phyloP scores from a whole-genome alignment of 2,797 vertebrate species.

The Malacoraja senta region DNA sequence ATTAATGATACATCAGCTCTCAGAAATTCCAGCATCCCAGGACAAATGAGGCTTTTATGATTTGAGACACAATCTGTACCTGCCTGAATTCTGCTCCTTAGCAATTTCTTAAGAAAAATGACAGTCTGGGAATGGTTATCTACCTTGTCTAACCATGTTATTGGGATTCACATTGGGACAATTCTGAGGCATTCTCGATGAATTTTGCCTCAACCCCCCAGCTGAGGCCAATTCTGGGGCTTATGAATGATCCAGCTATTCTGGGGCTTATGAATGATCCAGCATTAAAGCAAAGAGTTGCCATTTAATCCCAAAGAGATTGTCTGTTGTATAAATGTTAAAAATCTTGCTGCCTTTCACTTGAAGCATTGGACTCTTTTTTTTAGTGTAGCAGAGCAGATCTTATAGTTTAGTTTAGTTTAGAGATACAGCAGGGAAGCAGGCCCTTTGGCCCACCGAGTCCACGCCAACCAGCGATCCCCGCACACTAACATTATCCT shows the following conservation, averaged over 20 bases:
- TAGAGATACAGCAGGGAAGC: no score
- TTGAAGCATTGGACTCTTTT: neutral
- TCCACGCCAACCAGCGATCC: no score
- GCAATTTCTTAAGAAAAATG: neutral
- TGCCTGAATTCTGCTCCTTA: neutral
- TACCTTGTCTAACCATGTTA: neutral
- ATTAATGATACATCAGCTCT: neutral
- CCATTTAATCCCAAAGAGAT: neutral
- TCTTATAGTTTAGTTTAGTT: neutral
- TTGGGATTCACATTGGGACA: neutral
- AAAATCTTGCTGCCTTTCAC: neutral
- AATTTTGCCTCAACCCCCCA: no score
- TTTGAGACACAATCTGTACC: neutral
- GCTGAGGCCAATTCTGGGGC: neutral
- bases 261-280: no score
- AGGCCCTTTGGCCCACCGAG: no score
- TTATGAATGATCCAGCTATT: neutral
- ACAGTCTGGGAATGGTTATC: no score
- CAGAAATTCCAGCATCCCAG: neutral
- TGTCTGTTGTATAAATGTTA: neutral
- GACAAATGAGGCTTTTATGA: neutral
- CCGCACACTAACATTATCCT: no score
- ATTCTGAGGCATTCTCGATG: no score
- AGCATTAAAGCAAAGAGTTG: neutral
- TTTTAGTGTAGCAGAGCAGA: neutral